A percentile compares a stretch with the other conserved stretches of the same genome.
Evolutionary conservation across 37 sponge, comb jelly and placozoan genomes (phyloP).

Genomic region (Halisarca cf. caerulea): DNA sequence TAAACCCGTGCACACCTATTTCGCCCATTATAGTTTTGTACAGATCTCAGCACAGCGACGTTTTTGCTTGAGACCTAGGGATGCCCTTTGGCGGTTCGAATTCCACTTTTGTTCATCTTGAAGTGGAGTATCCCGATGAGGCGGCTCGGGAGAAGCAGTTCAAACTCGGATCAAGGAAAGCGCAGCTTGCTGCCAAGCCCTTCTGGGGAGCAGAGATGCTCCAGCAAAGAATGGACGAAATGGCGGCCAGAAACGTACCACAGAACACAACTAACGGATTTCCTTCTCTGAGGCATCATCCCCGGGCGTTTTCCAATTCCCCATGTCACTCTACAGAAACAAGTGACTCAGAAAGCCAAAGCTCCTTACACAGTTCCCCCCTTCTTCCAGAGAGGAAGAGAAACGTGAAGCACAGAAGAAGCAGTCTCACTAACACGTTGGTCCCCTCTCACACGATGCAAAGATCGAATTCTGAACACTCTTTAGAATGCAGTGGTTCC

Average conservation of each 20-base stretch:
- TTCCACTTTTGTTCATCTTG: too few species aligned
- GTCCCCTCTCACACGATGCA: too few species aligned
- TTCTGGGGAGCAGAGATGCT: constrained; percentile 27
- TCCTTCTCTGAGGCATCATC: not conserved
- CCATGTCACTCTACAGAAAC: not conserved
- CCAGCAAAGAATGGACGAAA: constrained; percentile 18
- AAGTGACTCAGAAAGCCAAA: not conserved
- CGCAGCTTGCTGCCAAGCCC: not conserved
- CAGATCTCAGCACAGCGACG: too few species aligned
- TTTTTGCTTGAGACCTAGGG: too few species aligned
- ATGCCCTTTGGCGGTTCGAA: too few species aligned
- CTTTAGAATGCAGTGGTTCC: not conserved
- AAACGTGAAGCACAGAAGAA: not conserved
- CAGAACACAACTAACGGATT: not conserved
- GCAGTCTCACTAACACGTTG: not conserved
- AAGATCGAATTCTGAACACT: not conserved
- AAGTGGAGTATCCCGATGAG: too few species aligned
- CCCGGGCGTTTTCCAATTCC: not conserved
- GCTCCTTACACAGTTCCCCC: not conserved
- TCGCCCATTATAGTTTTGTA: too few species aligned
- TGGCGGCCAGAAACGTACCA: not conserved
- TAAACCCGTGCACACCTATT: too few species aligned
- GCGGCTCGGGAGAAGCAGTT: too few species aligned
- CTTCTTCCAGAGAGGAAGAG: not conserved
- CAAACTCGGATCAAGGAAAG: not conserved